Base-by-base conservation (phyloP, 2,797 vertebrate genomes). In the Hippoglossus hippoglossus region DNA sequence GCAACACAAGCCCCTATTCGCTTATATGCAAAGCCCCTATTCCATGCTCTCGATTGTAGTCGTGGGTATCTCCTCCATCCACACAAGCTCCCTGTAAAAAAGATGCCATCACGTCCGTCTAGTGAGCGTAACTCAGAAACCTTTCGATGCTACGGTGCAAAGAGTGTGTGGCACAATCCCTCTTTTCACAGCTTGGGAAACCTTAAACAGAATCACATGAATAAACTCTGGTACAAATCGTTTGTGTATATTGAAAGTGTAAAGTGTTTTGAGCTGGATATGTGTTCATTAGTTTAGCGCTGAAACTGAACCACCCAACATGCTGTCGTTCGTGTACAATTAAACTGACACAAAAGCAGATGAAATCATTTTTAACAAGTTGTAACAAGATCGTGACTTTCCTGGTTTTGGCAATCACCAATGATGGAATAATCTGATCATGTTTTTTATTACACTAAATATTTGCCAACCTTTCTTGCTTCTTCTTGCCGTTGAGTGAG, bases 111-210 rank as follows among this genome's bases (percentile, higher is more conserved):
- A 50, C 11, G 22, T 73, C n/a, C 53, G 54, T 53, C 41, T 24
- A 24, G 68, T 50, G 44, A 22, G 55, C 63, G 53, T 47, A 16
- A 61, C 52, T 68, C 54, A 71, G 59, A 78, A 63, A 84, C 49
- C 39, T 16, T 57, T 25, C 57, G 24, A 46, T 26, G 50, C 41
- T 57, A 57, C 24, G 13, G 72, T 76, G 46, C 52, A 58, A 44
- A 11, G 61, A 51, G 73, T 73, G 76, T 61, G 58, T 67, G 68
- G 62, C 71, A 66, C 44, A 18, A 18, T 44, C 41, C 12, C 12
- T 82, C 59, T 70, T 79, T 68, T 55, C 78, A 65, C 67, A 75
- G 83, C 70, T 69, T 58, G 62, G 63, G 50, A 75, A 74, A 46
- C 58, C 24, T 47, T 31, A 52, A 77, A 63, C 34, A 80, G 59